phyloP scores from a whole-genome alignment of 2,797 vertebrate genomes.

The Peromyscus melanophrys region DNA sequence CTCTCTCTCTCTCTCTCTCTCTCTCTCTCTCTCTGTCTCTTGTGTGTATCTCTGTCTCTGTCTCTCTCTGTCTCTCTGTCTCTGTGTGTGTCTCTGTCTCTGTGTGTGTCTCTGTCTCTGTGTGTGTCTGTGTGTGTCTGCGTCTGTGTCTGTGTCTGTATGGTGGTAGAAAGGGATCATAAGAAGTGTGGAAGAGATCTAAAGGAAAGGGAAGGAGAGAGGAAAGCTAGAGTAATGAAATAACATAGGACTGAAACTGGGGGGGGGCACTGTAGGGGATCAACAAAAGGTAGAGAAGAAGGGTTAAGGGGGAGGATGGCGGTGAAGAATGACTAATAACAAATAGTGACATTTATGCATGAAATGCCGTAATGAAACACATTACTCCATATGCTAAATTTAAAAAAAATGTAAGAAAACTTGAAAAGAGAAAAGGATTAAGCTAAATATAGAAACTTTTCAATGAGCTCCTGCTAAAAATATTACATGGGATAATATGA shows the following conservation, averaged over 20 bases:
- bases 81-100: too few species aligned
- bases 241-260: too few species aligned
- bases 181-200: background rate
- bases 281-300: background rate
- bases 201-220: background rate
- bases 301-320: fast-evolving
- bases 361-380: background rate
- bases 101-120: background rate
- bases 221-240: background rate
- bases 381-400: background rate
- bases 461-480: background rate
- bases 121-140: background rate
- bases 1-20: too few species aligned
- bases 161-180: background rate
- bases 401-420: background rate
- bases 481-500: background rate
- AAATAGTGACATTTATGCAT: background rate
- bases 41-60: too few species aligned
- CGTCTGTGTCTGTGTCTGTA: background rate
- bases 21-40: too few species aligned
- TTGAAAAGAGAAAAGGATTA: conserved; percentile 28
- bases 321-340: background rate
- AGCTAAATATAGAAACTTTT: background rate
- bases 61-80: too few species aligned
- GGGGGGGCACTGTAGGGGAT: background rate